phyloP scores from a whole-genome alignment of 2,113 vertebrate genomes.

The Varanus komodoensis region DNA sequence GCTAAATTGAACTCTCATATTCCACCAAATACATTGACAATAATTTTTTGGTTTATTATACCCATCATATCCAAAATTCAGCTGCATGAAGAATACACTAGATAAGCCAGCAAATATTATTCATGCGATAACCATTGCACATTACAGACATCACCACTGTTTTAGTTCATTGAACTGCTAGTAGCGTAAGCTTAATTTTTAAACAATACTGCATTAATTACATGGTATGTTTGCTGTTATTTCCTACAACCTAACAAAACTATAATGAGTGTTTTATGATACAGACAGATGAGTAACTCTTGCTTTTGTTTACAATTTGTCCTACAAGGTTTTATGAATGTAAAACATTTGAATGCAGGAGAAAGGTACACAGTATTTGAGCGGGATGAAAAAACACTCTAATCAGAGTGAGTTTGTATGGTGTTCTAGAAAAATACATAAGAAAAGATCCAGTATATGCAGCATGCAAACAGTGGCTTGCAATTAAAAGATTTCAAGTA shows the following conservation, averaged over 20 bases:
- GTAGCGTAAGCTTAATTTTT: conserved; percentile 14
- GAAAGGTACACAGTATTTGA: not conserved
- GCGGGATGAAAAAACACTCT: not conserved
- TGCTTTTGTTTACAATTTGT: not conserved
- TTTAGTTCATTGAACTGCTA: conserved; percentile 1
- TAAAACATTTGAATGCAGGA: not conserved
- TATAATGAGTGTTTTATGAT: not conserved
- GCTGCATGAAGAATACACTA: conserved; percentile 14
- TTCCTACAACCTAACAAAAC: not conserved
- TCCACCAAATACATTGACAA: not conserved
- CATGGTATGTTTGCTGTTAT: conserved; percentile 1
- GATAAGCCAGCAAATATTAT: conserved; percentile 30
- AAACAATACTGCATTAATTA: not conserved
- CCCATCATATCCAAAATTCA: conserved; percentile 6
- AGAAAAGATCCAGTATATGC: not conserved
- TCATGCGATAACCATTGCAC: conserved; percentile 12
- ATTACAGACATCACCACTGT: not conserved
- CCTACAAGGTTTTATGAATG: not conserved
- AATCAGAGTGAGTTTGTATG: not conserved
- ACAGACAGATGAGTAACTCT: not conserved
- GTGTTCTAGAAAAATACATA: not conserved
- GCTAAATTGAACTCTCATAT: not conserved
- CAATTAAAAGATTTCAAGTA: not conserved
- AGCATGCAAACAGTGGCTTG: conserved; percentile 33
- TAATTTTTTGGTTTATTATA: conserved; percentile 21